These are phyloP conservation scores for Heliocidaris tuberculata DNA, from an alignment of 35 echinoderm and acorn worm species.

Conservation along the genomic window DNA sequence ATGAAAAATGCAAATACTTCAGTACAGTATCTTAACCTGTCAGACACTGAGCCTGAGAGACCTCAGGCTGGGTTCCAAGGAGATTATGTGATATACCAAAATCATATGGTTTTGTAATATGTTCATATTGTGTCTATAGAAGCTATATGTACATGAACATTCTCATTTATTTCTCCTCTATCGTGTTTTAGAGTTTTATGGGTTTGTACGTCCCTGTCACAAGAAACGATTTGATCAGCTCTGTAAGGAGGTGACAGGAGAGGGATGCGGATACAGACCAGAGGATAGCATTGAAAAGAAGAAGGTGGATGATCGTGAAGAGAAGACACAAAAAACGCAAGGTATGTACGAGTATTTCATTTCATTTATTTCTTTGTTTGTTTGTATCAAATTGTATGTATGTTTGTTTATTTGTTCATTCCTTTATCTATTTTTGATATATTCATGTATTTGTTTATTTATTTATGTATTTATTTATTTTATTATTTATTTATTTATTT, in stretches of 20 bases:
- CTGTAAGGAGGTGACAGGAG: constrained; percentile 62
- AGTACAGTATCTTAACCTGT: no score
- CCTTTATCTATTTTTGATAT: no score
- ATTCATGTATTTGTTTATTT: no score
- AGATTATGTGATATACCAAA: neutral
- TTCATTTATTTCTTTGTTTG: no score
- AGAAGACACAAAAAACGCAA: neutral
- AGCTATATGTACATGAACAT: neutral
- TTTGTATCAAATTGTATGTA: no score
- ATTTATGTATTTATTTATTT: no score
- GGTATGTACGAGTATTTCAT: neutral
- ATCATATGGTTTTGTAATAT: neutral
- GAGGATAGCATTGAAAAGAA: constrained; percentile 76
- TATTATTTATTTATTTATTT: no score
- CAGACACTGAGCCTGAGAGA: no score
- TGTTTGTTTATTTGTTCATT: no score
- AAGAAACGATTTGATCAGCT: constrained; percentile 82
- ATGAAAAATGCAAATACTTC: no score
- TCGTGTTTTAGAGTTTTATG: constrained; percentile 73
- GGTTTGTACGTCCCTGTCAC: constrained; percentile 78
- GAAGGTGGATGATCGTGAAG: neutral
- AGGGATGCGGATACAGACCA: constrained; percentile 94
- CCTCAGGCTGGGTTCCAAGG: no score
- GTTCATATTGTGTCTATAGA: neutral
- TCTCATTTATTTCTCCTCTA: neutral